Evolutionary conservation across 2,113 vertebrate species (phyloP).

Genomic region (Misgurnus mizolepis): DNA sequence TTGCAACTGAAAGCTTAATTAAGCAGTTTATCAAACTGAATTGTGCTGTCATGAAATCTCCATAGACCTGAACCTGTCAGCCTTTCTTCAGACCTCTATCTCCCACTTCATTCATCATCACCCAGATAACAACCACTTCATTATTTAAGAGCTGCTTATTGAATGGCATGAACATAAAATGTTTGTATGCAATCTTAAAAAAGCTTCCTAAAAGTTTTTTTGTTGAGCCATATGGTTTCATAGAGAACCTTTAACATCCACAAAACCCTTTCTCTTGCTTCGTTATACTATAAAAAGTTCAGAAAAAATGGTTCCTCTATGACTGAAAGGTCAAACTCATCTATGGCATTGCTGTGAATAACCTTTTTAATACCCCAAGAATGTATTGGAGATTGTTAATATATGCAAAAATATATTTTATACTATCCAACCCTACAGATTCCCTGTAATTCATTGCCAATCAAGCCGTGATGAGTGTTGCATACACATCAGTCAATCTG

Average conservation of each 20-base stretch:
- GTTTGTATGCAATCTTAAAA: no score
- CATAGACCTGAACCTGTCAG: conserved; percentile 1
- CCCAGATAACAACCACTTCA: conserved; percentile 2
- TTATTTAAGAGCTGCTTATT: neutral
- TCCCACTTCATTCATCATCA: conserved; percentile 9
- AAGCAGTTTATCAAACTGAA: conserved; percentile 49
- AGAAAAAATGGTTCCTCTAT: neutral
- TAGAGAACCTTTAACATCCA: no score
- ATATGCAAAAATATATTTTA: no score
- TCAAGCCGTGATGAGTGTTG: conserved; percentile 31
- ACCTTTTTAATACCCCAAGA: no score
- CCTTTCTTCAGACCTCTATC: neutral
- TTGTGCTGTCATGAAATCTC: conserved; percentile 21
- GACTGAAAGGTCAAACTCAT: no score
- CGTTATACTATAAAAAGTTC: no score
- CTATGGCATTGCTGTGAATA: no score
- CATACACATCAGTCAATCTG: neutral
- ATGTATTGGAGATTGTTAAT: no score
- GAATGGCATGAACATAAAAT: neutral
- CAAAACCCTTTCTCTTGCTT: no score
- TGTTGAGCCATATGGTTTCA: no score
- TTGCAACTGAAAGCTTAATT: conserved; percentile 43
- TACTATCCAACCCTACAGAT: neutral
- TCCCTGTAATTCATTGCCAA: conserved; percentile 24
- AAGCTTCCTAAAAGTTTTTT: no score